Evolutionary conservation across 2,888 invertebrate genomes (phyloP), one percentile per base, ranked within the genome.

Genomic region (Agrochola litura): DNA sequence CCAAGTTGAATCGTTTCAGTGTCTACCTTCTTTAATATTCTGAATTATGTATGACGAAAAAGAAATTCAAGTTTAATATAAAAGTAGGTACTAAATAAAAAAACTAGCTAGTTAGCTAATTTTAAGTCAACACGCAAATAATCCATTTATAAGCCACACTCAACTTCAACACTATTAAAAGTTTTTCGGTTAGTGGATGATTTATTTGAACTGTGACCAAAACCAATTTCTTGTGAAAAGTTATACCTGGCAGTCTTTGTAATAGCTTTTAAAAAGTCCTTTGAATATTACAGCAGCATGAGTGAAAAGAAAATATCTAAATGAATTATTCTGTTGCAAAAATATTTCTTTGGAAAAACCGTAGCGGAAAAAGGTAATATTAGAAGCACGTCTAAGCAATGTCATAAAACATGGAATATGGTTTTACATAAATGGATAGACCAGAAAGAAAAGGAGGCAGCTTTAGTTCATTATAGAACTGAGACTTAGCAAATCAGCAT

Each of bases 141-240:
- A 58, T 78, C 83, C 74, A 84, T 85, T 77, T 77, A 82, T 86
- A 77, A 72, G 49, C 56, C 64, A 68, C 65, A 73, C 68, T 78
- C 12, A 58, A 77, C 69, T 71, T 85, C 86, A 83, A 83, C 85
- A 83, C 82, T 63, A 72, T 84, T 85, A 81, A 76, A 83, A 76
- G 49, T 66, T 85, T 73, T 81, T 73, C 58, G 69, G 25, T 22
- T 76, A n/a, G n/a, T 60, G 60, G 25, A 71, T 68, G 68, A 71
- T 75, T 73, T 83, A 85, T 83, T 67, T n/a, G 14, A 41, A 58
- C 56, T 52, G 63, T 61, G 46, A 71, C 58, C 25, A 60, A 63
- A 66, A 52, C 37, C 49, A 52, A 73, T 54, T 56, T 66, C 61
- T 56, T 52, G n/a, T 61, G 37, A 22, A 64, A 49, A 72, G 4